Evolutionary conservation across 1,140 invertebrate species (phyloP).

Genomic region (Trinorchestia longiramus): DNA sequence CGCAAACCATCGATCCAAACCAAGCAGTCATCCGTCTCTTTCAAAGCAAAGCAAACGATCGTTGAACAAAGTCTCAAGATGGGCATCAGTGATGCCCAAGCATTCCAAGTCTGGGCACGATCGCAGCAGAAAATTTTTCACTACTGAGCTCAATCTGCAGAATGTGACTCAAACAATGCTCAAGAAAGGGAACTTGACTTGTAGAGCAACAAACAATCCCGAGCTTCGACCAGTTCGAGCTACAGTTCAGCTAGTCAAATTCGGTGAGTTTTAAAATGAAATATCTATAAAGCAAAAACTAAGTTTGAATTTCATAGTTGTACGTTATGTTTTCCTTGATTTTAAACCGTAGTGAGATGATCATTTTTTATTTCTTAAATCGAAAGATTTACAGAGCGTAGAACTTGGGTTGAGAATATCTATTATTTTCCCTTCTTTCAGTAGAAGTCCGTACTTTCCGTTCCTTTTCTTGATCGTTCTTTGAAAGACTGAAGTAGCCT

Average conservation of each 20-base stretch:
- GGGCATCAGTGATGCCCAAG: slow-evolving; percentile 23
- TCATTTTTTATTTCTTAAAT: not conserved
- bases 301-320: not conserved
- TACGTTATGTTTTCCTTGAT: not conserved
- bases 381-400: not conserved
- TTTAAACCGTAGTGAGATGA: not conserved
- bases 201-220: slow-evolving; percentile 36
- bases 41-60: slow-evolving; percentile 18
- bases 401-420: not conserved
- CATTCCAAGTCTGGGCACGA: slow-evolving; percentile 40
- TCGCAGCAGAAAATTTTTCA: not conserved
- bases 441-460: too few relatives aligned
- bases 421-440: not conserved
- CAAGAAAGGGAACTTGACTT: not conserved
- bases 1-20: not conserved
- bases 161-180: not conserved
- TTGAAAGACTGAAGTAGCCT: too few relatives aligned
- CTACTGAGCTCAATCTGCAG: slow-evolving; percentile 2
- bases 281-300: not conserved
- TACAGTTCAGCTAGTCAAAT: not conserved
- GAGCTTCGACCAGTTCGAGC: slow-evolving; percentile 33
- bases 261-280: slow-evolving; percentile 4
- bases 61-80: not conserved
- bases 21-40: not conserved
- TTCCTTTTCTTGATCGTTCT: too few relatives aligned